A percentile compares a stretch with the other conserved stretches of the same genome.
Evolutionary conservation across 2,888 invertebrate genomes (phyloP).

Genomic region (Lapara coniferarum): DNA sequence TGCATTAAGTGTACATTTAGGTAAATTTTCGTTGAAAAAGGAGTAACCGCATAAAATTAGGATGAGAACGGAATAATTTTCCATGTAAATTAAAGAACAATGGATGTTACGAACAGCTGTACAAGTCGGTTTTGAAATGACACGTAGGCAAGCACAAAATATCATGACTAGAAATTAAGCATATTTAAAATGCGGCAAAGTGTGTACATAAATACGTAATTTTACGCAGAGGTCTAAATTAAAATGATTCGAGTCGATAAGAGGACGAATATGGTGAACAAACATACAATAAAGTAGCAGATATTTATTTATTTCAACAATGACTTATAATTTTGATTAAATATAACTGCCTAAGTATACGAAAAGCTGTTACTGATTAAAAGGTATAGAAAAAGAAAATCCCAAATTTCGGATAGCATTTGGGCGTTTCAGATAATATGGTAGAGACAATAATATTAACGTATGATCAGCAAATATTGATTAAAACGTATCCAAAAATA

Average conservation of each 20-base stretch:
- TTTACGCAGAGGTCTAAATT: neutral
- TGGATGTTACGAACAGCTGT: neutral
- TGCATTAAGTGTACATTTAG: neutral
- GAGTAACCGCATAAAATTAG: neutral
- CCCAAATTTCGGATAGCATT: no score
- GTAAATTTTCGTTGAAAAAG: no score
- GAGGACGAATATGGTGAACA: neutral
- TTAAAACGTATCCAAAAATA: no score
- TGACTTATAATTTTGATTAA: no score
- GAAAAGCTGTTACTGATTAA: no score
- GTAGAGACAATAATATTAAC: no score
- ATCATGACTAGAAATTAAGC: neutral
- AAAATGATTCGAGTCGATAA: no score
- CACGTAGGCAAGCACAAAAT: neutral
- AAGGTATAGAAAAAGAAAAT: no score
- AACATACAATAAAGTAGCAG: neutral
- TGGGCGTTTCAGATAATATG: no score
- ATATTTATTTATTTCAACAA: no score
- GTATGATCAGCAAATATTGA: no score
- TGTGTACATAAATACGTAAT: constrained; percentile 11
- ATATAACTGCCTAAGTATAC: no score
- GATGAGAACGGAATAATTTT: neutral
- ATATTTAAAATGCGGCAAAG: neutral
- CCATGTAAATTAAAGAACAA: neutral
- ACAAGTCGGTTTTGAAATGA: neutral